These are phyloP conservation scores for Bubo blakistoni DNA, from an alignment of 2,113 vertebrate species.

Conservation along the genomic window DNA sequence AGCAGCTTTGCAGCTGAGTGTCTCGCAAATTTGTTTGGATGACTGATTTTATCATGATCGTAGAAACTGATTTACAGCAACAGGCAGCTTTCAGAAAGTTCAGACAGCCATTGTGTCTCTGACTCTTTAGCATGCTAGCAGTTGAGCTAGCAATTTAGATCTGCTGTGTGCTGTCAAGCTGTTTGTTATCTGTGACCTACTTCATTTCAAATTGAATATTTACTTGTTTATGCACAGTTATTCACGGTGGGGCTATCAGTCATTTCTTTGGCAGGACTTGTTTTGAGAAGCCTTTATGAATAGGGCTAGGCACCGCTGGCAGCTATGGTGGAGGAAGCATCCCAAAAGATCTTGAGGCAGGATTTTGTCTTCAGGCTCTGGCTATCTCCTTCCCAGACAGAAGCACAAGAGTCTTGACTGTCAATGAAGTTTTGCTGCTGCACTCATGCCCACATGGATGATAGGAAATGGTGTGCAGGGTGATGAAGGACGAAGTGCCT, in stretches of 20 bases:
- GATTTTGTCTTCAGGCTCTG: neutral
- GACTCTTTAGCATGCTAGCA: neutral
- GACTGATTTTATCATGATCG: neutral
- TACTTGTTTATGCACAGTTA: neutral
- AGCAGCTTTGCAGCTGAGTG: neutral
- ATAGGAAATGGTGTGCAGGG: neutral
- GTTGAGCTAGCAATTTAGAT: neutral
- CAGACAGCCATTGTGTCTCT: neutral
- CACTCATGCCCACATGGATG: rapidly evolving
- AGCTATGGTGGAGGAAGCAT: neutral
- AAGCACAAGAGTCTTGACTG: neutral
- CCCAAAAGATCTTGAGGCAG: neutral
- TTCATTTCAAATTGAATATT: constrained; percentile 6
- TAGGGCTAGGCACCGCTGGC: neutral
- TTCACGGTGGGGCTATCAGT: neutral
- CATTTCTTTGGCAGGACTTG: neutral
- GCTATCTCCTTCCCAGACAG: neutral
- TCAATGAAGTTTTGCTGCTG: neutral
- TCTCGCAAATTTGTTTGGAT: neutral
- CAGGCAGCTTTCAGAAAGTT: neutral
- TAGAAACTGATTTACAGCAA: neutral
- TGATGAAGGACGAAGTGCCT: neutral
- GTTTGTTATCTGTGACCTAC: constrained; percentile 34
- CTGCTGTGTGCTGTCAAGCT: neutral
- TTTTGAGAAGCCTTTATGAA: neutral